Evolutionary conservation across 2,797 vertebrate species (phyloP).

Genomic region (Rhabdophis nuchalis): DNA sequence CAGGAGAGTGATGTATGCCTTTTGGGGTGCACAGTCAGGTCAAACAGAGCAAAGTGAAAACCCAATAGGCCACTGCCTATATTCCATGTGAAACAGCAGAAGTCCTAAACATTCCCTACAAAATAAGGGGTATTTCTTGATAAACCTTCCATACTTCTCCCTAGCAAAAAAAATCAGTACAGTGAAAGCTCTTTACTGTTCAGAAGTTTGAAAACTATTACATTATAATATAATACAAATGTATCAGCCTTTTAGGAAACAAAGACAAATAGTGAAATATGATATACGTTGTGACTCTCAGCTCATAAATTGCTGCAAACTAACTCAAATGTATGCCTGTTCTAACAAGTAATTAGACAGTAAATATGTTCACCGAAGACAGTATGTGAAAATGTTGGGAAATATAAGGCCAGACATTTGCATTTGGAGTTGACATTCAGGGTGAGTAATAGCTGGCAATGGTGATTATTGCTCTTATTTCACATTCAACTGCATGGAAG

Average conservation of each 20-base stretch:
- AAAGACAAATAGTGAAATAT: not conserved
- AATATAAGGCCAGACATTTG: constrained; percentile 11
- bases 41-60: not conserved
- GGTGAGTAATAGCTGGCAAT: constrained; percentile 20
- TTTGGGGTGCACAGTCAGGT: not conserved
- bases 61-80: not conserved
- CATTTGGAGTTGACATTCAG: constrained; percentile 11
- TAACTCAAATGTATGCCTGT: constrained; percentile 1
- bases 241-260: constrained; percentile 6
- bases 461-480: constrained; percentile 27
- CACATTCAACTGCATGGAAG: not conserved
- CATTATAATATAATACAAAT: constrained; percentile 13
- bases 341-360: constrained; percentile 20
- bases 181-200: not conserved
- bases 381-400: not conserved
- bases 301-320: constrained; percentile 16
- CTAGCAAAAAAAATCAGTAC: not conserved
- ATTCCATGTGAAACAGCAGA: not conserved
- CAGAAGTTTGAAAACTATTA: not conserved
- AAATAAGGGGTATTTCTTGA: not conserved
- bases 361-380: not conserved
- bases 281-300: not conserved
- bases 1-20: not conserved
- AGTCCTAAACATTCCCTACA: not conserved
- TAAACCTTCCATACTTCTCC: not conserved